These are phyloP conservation scores for Ectobius pallidus DNA, from an alignment of 2,888 invertebrate species.

Conservation along the genomic window DNA sequence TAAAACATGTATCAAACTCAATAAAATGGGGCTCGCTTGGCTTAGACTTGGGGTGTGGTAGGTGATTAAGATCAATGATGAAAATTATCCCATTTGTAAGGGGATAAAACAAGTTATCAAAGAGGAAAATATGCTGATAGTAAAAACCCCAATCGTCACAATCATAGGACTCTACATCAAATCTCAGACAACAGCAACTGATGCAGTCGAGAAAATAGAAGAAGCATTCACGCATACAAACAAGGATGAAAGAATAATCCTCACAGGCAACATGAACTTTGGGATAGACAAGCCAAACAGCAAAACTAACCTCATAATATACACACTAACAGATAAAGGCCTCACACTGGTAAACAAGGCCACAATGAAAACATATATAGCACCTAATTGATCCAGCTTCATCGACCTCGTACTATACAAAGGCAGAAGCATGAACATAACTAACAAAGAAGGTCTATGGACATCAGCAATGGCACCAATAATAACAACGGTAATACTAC, in stretches of 20 bases:
- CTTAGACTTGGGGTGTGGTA: too few species aligned
- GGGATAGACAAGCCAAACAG: neutral
- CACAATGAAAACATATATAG: conserved; percentile 9
- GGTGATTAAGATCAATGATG: too few species aligned
- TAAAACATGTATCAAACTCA: too few species aligned
- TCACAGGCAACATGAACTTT: neutral
- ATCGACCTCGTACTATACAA: too few species aligned
- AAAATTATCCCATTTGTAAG: too few species aligned
- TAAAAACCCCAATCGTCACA: conserved; percentile 9
- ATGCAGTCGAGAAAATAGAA: conserved; percentile 6
- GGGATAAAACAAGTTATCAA: conserved; percentile 2
- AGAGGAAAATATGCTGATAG: neutral
- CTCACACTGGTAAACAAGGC: conserved; percentile 1
- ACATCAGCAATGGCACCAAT: conserved; percentile 1
- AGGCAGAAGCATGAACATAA: too few species aligned
- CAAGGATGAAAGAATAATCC: neutral
- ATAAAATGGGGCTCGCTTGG: too few species aligned
- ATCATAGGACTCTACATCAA: conserved; percentile 1
- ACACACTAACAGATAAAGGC: neutral
- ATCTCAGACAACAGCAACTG: neutral
- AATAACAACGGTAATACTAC: neutral
- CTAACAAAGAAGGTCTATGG: neutral
- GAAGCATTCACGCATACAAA: neutral
- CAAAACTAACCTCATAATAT: conserved; percentile 4
- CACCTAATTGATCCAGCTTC: neutral